Base-by-base conservation (phyloP, 2,797 vertebrate genomes). In the Takifugu ocellatus region DNA sequence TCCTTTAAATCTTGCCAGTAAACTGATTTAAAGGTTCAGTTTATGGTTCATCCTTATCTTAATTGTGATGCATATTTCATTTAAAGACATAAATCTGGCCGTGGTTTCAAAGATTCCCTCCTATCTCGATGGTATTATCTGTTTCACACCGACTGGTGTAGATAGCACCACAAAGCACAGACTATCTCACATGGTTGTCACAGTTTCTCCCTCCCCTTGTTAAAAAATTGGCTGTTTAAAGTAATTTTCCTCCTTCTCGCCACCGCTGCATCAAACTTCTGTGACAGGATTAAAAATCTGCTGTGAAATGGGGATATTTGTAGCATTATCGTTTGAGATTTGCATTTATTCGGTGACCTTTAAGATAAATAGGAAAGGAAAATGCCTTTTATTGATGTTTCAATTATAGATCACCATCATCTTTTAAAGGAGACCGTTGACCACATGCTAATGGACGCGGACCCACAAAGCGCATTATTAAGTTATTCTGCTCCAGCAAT, bases 321-420 rank as follows among this genome's bases (percentile, higher is more conserved):
- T 8, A 3, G 33, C 8, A 1, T 11, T 33, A 44, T 59, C 9
- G 5, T 3, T 25, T n/a, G 21, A 49, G 10, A 17, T 44, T 46
- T 3, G 39, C 16, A 65, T 43, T 59, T 9, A 52, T 39, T 52
- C 25, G 53, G 17, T 49, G 26, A 3, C 12, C 9, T 46, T 39
- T 68, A 25, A 44, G 25, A 59, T 50, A 49, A 26, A 70, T 68
- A 36, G 25, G 24, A 21, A 21, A 57, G 24, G 33, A 55, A 33
- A 70, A 25, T 51, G 27, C 50, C 56, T 56, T 69, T 69, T 56
- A 36, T 54, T 46, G 51, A 15, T 17, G 24, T 50, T 49, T 70
- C 55, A 70, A 73, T 73, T 57, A 66, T 51, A 46, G 36, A 78
- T 58, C 47, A 60, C 63, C 43, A 44, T 54, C 16, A 56, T 55